These are phyloP conservation scores for Sinhomidia bicolor DNA, from an alignment of 2,888 invertebrate species.

Conservation along the genomic window DNA sequence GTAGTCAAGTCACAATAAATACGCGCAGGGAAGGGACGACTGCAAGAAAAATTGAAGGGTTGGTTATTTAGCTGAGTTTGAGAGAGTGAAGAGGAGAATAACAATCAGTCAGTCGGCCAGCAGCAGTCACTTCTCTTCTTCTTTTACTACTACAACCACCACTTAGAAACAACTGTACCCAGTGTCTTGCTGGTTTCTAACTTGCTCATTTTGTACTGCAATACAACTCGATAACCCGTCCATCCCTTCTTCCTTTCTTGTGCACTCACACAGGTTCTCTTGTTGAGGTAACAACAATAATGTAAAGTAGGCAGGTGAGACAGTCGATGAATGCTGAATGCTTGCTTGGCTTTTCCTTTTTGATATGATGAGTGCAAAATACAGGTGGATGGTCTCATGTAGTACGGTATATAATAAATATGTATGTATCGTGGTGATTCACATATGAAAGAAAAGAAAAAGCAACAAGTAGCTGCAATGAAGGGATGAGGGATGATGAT, in stretches of 20 bases:
- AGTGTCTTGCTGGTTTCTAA: slow-evolving; percentile 36
- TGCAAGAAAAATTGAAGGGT: slow-evolving; percentile 14
- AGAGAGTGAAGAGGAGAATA: slow-evolving; percentile 30
- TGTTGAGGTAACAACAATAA: slow-evolving; percentile 31
- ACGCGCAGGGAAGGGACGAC: not conserved
- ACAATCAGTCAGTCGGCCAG: slow-evolving; percentile 35
- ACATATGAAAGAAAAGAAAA: slow-evolving; percentile 21
- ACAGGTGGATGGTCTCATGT: slow-evolving; percentile 68
- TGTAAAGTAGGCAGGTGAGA: slow-evolving; percentile 2
- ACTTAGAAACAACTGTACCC: slow-evolving; percentile 21
- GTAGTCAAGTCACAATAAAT: not conserved
- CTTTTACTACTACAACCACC: not conserved
- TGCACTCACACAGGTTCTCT: slow-evolving; percentile 21
- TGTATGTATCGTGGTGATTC: not conserved
- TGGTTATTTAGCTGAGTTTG: slow-evolving; percentile 14
- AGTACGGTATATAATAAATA: not conserved
- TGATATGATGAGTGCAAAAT: slow-evolving; percentile 45
- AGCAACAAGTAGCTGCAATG: slow-evolving; percentile 39
- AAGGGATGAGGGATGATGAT: slow-evolving; percentile 54
- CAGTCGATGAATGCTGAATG: not conserved
- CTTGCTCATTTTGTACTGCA: not conserved
- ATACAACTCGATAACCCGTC: not conserved
- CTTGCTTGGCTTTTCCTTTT: slow-evolving; percentile 5
- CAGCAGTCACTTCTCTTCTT: slow-evolving; percentile 1
- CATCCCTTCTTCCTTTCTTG: slow-evolving; percentile 14